Conservation (phyloP, 2,888 invertebrate genomes). For the Philaethria dido region DNA sequence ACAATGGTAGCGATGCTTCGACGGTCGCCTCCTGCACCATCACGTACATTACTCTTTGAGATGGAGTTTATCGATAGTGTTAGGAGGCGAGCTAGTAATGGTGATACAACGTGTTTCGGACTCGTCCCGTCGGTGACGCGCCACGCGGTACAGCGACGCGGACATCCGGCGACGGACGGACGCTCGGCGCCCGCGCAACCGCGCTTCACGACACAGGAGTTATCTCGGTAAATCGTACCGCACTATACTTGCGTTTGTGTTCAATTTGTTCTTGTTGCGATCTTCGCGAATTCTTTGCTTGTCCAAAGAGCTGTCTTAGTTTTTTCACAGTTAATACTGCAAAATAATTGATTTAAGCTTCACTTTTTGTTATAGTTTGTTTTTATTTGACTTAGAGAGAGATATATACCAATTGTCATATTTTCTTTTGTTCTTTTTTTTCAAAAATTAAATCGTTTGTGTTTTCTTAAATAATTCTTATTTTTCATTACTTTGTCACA, state of each 20-base stretch:
- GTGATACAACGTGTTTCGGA: slow-evolving; percentile 38
- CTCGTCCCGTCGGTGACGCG: slow-evolving; percentile 34
- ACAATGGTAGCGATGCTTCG: slow-evolving; percentile 57
- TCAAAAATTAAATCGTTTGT: background rate
- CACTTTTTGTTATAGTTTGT: slow-evolving; percentile 54
- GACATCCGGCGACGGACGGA: slow-evolving; percentile 56
- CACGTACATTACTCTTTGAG: slow-evolving; percentile 58
- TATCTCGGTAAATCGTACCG: slow-evolving; percentile 80
- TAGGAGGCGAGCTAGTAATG: slow-evolving; percentile 52
- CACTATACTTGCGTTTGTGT: slow-evolving; percentile 80
- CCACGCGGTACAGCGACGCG: slow-evolving; percentile 39
- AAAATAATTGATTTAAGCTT: slow-evolving; percentile 58
- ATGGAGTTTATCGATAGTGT: slow-evolving; percentile 36
- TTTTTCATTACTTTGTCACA: background rate
- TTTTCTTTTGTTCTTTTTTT: background rate
- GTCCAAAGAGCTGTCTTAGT: slow-evolving; percentile 70
- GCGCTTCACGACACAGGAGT: slow-evolving; percentile 73
- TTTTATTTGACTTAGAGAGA: background rate
- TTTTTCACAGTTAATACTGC: slow-evolving; percentile 67
- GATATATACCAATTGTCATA: background rate
- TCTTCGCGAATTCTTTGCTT: slow-evolving; percentile 79
- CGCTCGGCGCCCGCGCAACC: slow-evolving; percentile 66
- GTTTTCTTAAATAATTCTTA: background rate
- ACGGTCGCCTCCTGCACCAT: slow-evolving; percentile 52
- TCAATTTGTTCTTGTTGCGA: slow-evolving; percentile 83